Evolutionary conservation across 2,797 vertebrate species (phyloP), one percentile per base, ranked within the genome.

Genomic region (Merluccius polli): DNA sequence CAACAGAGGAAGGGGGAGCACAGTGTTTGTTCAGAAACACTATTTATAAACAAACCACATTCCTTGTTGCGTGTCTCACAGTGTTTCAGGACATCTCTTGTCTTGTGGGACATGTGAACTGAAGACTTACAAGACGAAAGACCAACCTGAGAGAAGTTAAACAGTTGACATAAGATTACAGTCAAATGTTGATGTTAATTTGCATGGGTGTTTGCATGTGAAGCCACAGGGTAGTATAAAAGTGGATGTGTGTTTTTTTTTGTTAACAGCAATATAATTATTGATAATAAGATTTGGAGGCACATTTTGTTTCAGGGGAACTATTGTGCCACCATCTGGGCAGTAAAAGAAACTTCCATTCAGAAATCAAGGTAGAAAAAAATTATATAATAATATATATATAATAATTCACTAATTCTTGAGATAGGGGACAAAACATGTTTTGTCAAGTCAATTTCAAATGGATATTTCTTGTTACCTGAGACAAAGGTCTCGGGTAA

Each of bases 1-100:
- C 12, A 10, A 65, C 59, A 67, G 63, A 11, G 63, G 12, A 48
- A 10, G 11, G 59, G 59, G 24, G 10, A 70, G 33, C 67, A 73
- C 44, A 65, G n/a, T n/a, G n/a, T n/a, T n/a, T n/a, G n/a, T n/a
- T 36, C 1, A 2, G 12, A 75, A n/a, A n/a, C n/a, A 33, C 41
- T 73, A 18, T 75, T 36, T 41, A 16, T 74, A 84, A 73, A 63
- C 75, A 59, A 68, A 80, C 10, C 73, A 59, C 76, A 77, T 29
- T 79, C 29, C 65, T 63, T 74, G 69, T 81, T 69, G 71, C 5
- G 70, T 52, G 24, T 59, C n/a, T 9, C n/a, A 44, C 41, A 59
- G n/a, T 59, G 52, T 24, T n/a, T 24, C 21, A 10, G 4, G 21
- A 21, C 21, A 59, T 10, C 52, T 7, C 52, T n/a, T 24, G n/a